These are phyloP conservation scores for Hydrolagus affinis DNA, from an alignment of 2,113 vertebrate species.

Conservation along the genomic window DNA sequence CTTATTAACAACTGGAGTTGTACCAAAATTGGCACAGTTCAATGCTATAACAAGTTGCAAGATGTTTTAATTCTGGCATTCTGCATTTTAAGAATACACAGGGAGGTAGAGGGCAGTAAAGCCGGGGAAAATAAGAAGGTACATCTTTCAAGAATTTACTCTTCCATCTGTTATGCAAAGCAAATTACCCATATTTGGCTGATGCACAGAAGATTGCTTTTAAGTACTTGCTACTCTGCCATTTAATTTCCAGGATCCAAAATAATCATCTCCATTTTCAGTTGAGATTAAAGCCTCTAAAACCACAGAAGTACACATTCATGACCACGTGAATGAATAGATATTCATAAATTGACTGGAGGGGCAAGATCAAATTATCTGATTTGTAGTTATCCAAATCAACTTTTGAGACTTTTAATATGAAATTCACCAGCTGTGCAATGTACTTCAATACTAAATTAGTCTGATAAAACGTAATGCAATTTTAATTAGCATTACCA, in stretches of 20 bases:
- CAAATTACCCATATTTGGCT: not conserved
- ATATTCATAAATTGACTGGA: not conserved
- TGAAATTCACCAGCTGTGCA: constrained; percentile 7
- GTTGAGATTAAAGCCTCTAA: no score
- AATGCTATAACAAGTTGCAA: no score
- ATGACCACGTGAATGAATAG: not conserved
- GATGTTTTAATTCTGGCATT: no score
- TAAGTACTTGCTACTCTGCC: not conserved
- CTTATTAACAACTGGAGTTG: no score
- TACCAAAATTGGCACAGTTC: no score
- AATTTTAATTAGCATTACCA: constrained; percentile 4
- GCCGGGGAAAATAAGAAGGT: not conserved
- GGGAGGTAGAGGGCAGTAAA: no score
- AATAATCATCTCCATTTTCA: constrained; percentile 13
- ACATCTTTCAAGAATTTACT: not conserved
- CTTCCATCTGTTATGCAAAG: not conserved
- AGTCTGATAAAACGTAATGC: constrained; percentile 9
- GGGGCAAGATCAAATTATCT: not conserved
- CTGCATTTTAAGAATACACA: no score
- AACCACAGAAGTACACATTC: not conserved
- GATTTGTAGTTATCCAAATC: not conserved
- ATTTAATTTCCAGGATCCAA: not conserved
- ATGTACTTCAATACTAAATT: constrained; percentile 5
- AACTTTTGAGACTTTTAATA: constrained; percentile 4
- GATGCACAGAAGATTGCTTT: not conserved